Conservation (phyloP, 2,797 vertebrate genomes). For the Tauraco hartlaubi region DNA sequence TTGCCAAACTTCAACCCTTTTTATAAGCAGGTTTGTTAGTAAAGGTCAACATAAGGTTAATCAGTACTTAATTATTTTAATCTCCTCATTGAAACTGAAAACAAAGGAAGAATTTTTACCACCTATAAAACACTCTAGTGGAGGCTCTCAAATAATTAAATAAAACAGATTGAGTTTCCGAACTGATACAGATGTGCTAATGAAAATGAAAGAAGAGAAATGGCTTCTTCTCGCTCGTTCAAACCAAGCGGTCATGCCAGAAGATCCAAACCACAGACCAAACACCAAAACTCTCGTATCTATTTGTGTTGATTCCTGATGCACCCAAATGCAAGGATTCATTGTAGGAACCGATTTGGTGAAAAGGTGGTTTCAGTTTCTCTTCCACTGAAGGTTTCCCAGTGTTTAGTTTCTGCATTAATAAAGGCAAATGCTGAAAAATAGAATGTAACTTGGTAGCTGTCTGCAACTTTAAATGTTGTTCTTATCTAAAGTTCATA, state of each 20-base stretch:
- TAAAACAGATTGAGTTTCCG: background rate
- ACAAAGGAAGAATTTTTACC: constrained; percentile 56
- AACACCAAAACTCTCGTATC: background rate
- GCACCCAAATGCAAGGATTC: background rate
- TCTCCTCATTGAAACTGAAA: constrained; percentile 66
- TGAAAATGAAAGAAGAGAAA: background rate
- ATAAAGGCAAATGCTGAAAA: background rate
- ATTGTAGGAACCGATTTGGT: background rate
- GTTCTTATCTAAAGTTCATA: background rate
- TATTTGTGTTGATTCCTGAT: background rate
- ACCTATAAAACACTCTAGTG: background rate
- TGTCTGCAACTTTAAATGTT: background rate
- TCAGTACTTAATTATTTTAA: constrained; percentile 68
- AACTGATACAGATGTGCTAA: constrained; percentile 1
- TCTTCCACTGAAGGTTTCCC: background rate
- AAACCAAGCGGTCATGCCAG: background rate
- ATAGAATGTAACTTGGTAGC: background rate
- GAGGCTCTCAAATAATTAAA: constrained; percentile 14
- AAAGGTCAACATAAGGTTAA: constrained; percentile 56
- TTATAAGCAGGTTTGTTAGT: constrained; percentile 33
- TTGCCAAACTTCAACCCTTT: too few species aligned
- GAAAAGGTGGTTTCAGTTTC: background rate
- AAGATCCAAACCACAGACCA: background rate
- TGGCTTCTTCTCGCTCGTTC: background rate
- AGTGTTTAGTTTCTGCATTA: background rate